Base-by-base conservation (phyloP, 1,140 invertebrate species). In the Drosophila burlai region DNA sequence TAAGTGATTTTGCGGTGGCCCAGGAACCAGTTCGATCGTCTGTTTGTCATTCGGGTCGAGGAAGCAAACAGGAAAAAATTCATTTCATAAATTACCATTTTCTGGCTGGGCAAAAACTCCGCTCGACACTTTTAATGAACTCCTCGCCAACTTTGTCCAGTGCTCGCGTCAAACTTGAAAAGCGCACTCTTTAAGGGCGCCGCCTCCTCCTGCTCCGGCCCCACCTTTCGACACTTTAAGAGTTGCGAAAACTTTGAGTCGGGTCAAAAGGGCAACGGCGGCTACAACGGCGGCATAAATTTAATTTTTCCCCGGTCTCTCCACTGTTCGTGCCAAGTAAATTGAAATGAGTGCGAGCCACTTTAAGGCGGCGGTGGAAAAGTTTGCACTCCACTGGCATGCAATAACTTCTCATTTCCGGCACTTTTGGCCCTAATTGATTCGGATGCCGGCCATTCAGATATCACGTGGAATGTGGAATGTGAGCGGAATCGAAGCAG, bases 351-450 rank as follows among this genome's bases (percentile, higher is more conserved):
- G 81, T 78, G 77, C 49, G 80, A 68, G 50, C 36, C 73, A 89
- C 81, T 87, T 87, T 87, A 89, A 81, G 47, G 50, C 50, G 50
- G n/a, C 50, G 59, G 50, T 38, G 73, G 55, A 21, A 76, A 77
- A 69, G 42, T 55, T 62, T 61, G 59, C 55, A 63, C 43, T 85
- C 50, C 2, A 29, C 18, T 72, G 89, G 75, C 81, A 60, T 75
- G 80, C 80, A 71, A 81, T 81, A 89, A 87, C 77, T 87, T 87
- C 71, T 89, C 80, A 89, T 87, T 87, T 87, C 54, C 83, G 69
- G 50, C 73, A 60, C 78, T 78, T 65, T 77, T 60, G 68, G 60
- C 40, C 40, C 64, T 85, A 84, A 84, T 85, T 84, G 78, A 84
- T 81, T 85, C 65, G 57, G 76, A 71, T 62, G 45, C 64, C 49